Conservation (phyloP, 2,113 vertebrate species). For the Lontra canadensis region DNA sequence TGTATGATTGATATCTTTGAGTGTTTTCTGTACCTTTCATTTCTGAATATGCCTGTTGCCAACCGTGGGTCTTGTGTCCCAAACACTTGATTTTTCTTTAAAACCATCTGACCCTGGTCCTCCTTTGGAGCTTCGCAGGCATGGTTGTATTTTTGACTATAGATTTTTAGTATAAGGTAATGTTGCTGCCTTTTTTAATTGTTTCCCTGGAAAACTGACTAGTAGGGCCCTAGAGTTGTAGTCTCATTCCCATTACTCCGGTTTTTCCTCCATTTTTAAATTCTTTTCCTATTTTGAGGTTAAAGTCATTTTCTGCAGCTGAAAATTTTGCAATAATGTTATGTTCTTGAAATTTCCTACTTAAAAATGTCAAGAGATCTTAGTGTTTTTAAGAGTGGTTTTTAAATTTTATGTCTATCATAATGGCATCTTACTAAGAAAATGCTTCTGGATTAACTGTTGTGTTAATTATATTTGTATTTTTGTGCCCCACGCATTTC, state of each 20-base stretch:
- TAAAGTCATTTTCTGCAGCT: conserved; percentile 10
- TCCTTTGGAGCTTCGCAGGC: not conserved
- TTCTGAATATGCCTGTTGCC: not conserved
- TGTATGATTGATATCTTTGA: not conserved
- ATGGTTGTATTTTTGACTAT: not conserved
- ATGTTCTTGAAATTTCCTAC: not conserved
- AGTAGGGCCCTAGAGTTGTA: not conserved
- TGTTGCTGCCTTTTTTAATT: not conserved
- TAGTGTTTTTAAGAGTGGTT: conserved; percentile 16
- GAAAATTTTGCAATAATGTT: conserved; percentile 21
- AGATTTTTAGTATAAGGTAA: not conserved
- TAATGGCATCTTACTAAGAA: conserved; percentile 23
- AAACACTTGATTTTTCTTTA: not conserved
- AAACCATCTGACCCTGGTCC: not conserved
- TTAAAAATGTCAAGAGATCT: not conserved
- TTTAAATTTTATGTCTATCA: not conserved
- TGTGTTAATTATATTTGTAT: conserved; percentile 43
- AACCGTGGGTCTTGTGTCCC: not conserved
- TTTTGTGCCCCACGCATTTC: not conserved
- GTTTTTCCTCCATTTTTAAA: not conserved
- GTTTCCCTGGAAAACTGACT: not conserved
- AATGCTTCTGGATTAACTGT: conserved; percentile 7
- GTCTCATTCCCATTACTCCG: not conserved
- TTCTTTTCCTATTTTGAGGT: not conserved
- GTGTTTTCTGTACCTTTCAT: not conserved